A percentile compares a stretch with the other conserved stretches of the same genome.
These are phyloP conservation scores for Brachyptera putata DNA, from an alignment of 2,888 invertebrate species.

Conservation along the genomic window DNA sequence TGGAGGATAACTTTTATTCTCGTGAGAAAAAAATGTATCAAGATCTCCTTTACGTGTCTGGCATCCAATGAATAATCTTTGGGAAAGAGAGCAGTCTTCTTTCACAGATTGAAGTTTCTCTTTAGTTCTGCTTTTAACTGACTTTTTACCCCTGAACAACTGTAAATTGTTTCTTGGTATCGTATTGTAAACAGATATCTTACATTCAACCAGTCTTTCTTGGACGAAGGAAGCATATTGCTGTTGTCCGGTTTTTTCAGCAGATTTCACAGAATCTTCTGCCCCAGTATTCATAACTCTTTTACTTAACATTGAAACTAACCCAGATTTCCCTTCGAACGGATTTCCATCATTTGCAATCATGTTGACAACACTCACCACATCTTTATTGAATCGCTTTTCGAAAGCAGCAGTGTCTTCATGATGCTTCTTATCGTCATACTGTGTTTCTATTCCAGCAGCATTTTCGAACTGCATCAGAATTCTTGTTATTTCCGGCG, in stretches of 20 bases:
- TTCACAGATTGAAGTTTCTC: slow-evolving; percentile 11
- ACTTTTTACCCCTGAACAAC: slow-evolving; percentile 19
- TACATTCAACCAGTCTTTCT: slow-evolving; percentile 15
- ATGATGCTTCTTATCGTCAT: neutral
- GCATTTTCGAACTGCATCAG: neutral
- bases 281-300: neutral
- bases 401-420: neutral
- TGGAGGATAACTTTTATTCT: neutral
- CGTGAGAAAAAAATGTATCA: slow-evolving; percentile 23
- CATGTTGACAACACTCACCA: neutral
- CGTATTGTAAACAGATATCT: slow-evolving; percentile 19
- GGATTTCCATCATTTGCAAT: slow-evolving; percentile 4
- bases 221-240: slow-evolving; percentile 17
- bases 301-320: neutral
- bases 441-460: neutral
- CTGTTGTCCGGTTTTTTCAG: neutral
- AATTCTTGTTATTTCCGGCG: neutral
- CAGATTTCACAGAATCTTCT: neutral
- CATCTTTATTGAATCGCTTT: neutral
- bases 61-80: slow-evolving; percentile 19
- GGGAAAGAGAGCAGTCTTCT: slow-evolving; percentile 20
- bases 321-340: neutral
- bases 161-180: slow-evolving; percentile 18
- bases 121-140: neutral
- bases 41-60: slow-evolving; percentile 27